phyloP scores from a whole-genome alignment of 2,888 invertebrate genomes.

The Furcula furcula region DNA sequence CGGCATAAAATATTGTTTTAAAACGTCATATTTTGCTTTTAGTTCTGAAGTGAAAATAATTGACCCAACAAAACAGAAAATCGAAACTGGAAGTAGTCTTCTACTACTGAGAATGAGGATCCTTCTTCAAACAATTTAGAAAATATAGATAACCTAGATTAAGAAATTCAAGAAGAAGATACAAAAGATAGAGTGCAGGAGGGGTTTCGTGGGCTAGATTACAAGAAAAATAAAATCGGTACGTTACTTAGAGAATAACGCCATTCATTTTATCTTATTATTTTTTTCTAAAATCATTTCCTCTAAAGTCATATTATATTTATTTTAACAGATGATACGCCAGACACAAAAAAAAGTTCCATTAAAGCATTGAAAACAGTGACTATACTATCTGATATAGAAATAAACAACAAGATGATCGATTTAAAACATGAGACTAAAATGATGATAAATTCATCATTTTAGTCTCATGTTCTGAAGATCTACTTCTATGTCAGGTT shows the following conservation, averaged over 20 bases:
- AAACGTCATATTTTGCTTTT: slow-evolving; percentile 6
- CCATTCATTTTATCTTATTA: slow-evolving; percentile 2
- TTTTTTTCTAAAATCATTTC: neutral
- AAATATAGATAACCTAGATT: slow-evolving; percentile 1
- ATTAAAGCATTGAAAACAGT: slow-evolving; percentile 5
- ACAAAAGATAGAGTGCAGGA: slow-evolving; percentile 1
- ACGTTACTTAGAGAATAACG: slow-evolving; percentile 2
- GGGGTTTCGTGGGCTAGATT: slow-evolving; percentile 2
- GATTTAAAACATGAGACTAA: slow-evolving; percentile 9
- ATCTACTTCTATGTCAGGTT: neutral
- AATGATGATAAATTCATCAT: slow-evolving; percentile 5
- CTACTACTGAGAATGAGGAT: slow-evolving; percentile 2
- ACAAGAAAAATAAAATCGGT: slow-evolving; percentile 3
- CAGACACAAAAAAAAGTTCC: neutral
- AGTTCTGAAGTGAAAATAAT: slow-evolving; percentile 1
- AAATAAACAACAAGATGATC: slow-evolving; percentile 6
- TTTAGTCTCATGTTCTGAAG: slow-evolving; percentile 4
- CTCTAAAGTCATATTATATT: slow-evolving; percentile 1
- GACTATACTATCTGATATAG: slow-evolving; percentile 7
- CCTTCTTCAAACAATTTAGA: slow-evolving; percentile 3
- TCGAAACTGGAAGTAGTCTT: neutral
- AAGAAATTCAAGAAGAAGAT: no score
- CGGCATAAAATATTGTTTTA: neutral
- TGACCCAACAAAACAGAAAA: slow-evolving; percentile 1
- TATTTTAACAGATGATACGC: neutral